Conservation (phyloP, 2,113 vertebrate species). For the Gorsachius goisagi region DNA sequence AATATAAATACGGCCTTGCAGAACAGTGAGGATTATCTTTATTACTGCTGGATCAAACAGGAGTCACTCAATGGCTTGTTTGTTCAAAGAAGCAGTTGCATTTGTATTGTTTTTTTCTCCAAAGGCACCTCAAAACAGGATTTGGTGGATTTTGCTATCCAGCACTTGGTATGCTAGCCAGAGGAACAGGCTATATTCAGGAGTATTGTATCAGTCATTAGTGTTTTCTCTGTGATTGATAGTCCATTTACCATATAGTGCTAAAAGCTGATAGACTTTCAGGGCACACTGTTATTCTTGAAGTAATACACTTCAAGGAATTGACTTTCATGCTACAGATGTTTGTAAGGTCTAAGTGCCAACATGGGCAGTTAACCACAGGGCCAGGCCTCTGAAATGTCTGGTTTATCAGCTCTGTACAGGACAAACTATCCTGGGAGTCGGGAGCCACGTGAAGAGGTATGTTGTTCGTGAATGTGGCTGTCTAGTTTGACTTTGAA, state of each 20-base stretch:
- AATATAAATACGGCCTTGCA: neutral
- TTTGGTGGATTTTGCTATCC: neutral
- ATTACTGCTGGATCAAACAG: neutral
- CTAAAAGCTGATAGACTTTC: neutral
- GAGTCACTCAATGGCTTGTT: neutral
- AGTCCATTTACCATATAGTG: neutral
- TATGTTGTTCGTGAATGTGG: rapidly evolving
- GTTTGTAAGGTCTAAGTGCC: neutral
- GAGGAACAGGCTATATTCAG: neutral
- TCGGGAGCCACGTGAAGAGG: rapidly evolving
- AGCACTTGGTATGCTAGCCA: neutral
- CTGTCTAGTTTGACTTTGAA: neutral
- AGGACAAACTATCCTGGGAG: neutral
- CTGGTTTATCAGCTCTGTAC: neutral
- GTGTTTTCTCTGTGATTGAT: neutral
- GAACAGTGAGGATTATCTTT: neutral
- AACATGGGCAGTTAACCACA: neutral
- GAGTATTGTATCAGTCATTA: neutral
- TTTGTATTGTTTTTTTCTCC: neutral
- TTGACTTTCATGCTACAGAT: neutral
- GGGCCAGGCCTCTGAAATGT: neutral
- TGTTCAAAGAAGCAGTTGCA: neutral
- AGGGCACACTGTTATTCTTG: neutral
- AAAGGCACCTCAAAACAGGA: neutral
- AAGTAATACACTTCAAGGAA: neutral